Percentiles rank a stretch among this genome's conserved stretches.
These are phyloP conservation scores for Eclectus roratus DNA, from an alignment of 2,113 vertebrate species.

Conservation along the genomic window DNA sequence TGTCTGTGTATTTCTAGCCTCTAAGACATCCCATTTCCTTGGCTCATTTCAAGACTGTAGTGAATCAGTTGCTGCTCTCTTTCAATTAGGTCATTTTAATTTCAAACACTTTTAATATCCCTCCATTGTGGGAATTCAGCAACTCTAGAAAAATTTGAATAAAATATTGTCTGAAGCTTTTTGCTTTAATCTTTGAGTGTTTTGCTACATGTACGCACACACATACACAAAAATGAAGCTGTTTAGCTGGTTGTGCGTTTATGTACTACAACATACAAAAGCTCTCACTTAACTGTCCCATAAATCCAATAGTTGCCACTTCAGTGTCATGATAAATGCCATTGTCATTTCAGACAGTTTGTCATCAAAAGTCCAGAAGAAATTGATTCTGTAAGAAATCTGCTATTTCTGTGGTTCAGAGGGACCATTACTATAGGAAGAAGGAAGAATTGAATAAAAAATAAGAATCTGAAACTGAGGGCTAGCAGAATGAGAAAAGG, in stretches of 20 bases:
- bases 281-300: background rate
- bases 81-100: background rate
- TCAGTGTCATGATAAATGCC: background rate
- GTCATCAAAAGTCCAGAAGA: background rate
- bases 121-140: background rate
- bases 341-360: background rate
- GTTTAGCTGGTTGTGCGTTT: background rate
- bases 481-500: background rate
- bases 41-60: background rate
- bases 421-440: background rate
- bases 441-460: background rate
- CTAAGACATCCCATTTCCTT: background rate
- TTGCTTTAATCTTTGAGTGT: background rate
- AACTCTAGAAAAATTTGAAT: background rate
- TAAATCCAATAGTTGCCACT: background rate
- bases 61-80: background rate
- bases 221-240: background rate
- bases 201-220: background rate
- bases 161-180: background rate
- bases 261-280: background rate
- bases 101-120: background rate
- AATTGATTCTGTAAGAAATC: background rate
- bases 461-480: background rate
- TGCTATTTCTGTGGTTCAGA: background rate
- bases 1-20: background rate